A percentile compares a stretch with the other conserved stretches of the same genome.
Evolutionary conservation across 2,797 vertebrate genomes (phyloP).

Genomic region (Pantherophis alleghaniensis): DNA sequence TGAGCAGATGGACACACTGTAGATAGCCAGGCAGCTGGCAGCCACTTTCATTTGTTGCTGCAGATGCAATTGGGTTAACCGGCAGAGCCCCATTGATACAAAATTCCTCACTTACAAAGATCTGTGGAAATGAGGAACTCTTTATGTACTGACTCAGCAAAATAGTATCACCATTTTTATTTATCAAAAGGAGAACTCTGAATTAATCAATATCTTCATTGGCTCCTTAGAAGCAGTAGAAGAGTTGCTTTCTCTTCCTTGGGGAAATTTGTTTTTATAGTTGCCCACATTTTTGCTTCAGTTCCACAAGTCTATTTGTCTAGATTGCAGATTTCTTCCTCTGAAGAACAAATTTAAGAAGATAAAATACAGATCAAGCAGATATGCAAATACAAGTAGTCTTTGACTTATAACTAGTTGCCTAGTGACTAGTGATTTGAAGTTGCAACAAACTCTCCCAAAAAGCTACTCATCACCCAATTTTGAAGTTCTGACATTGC

Average conservation of each 20-base stretch:
- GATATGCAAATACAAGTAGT: neutral
- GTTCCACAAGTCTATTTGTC: neutral
- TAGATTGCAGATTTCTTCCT: too few relatives aligned
- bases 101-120: neutral
- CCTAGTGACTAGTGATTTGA: neutral
- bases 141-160: neutral
- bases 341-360: neutral
- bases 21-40: rapidly evolving
- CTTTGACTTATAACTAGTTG: neutral
- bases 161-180: neutral
- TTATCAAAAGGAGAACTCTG: neutral
- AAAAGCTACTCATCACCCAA: neutral
- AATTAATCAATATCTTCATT: neutral
- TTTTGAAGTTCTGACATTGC: neutral
- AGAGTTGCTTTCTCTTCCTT: neutral
- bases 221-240: neutral
- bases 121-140: neutral
- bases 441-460: neutral
- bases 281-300: neutral
- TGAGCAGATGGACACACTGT: neutral
- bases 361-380: neutral
- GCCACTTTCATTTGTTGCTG: neutral
- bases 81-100: rapidly evolving
- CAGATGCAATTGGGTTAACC: neutral
- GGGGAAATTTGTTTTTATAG: neutral